These are phyloP conservation scores for fruit fly (Drosophila melanogaster) DNA, from an alignment of 1,140 invertebrate species.

Conservation along the genomic window Release_6_plus_ISO1_MT NT_033777.3:21603501-21604000, in stretches of 20 bases:
- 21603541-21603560: slow-evolving; percentile 52
- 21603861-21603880: slow-evolving; percentile 7
- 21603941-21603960: slow-evolving; percentile 16
- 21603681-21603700: background rate
- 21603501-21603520: slow-evolving; percentile 40
- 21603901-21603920: slow-evolving; percentile 22
- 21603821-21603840: slow-evolving; percentile 12
- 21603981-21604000: slow-evolving; percentile 6
- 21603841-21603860: slow-evolving; percentile 32
- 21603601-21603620: slow-evolving; percentile 15
- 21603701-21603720: background rate
- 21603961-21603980: slow-evolving; percentile 2
- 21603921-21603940: slow-evolving; percentile 3
- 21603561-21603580: slow-evolving; percentile 44
- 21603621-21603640: background rate
- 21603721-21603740: background rate
- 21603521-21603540: slow-evolving; percentile 38
- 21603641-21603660: too few relatives aligned
- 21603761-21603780: background rate
- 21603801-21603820: slow-evolving; percentile 19
- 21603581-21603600: slow-evolving; percentile 18
- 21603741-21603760: slow-evolving; percentile 3
- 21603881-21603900: slow-evolving; percentile 22
- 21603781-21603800: slow-evolving; percentile 29
- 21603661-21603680: too few relatives aligned